A percentile compares a stretch with the other conserved stretches of the same genome.
Conservation (phyloP, 92 coral and sea anemone species). For the Palythoa heliodiscus region DNA sequence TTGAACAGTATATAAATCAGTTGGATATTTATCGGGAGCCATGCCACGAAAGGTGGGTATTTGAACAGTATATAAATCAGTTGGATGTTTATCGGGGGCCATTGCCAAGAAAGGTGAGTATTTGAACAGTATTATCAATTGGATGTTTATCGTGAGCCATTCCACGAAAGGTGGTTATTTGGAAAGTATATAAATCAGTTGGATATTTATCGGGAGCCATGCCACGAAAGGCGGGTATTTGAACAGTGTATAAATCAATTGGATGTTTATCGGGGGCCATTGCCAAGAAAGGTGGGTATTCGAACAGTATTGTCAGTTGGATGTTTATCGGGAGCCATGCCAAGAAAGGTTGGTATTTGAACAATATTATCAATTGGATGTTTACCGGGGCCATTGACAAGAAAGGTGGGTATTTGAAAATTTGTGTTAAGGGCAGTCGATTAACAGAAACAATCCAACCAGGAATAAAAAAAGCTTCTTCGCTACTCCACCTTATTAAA, state of each 20-base stretch:
- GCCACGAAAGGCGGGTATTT: constrained; percentile 71
- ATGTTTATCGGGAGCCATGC: too few relatives aligned
- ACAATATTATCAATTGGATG: constrained; percentile 90
- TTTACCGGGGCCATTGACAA: constrained; percentile 79
- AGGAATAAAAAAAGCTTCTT: too few relatives aligned
- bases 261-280: constrained; percentile 83
- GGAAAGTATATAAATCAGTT: constrained; percentile 91
- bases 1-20: constrained; percentile 93
- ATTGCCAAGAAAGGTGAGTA: constrained; percentile 73
- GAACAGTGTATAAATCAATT: constrained; percentile 49
- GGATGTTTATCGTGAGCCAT: constrained; percentile 60
- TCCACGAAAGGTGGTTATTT: too few relatives aligned
- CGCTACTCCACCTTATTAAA: too few relatives aligned
- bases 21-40: constrained; percentile 88
- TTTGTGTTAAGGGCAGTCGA: too few relatives aligned
- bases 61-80: constrained; percentile 40
- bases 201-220: constrained; percentile 86
- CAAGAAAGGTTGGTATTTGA: too few relatives aligned
- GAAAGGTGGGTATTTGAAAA: constrained; percentile 55
- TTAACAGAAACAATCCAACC: too few relatives aligned
- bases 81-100: constrained; percentile 87
- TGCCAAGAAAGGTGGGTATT: constrained; percentile 73
- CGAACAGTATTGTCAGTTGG: constrained; percentile 55
- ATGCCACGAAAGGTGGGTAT: constrained; percentile 75
- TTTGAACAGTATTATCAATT: constrained; percentile 49